phyloP scores from a whole-genome alignment of 2,797 vertebrate genomes.

The Pristis pectinata region DNA sequence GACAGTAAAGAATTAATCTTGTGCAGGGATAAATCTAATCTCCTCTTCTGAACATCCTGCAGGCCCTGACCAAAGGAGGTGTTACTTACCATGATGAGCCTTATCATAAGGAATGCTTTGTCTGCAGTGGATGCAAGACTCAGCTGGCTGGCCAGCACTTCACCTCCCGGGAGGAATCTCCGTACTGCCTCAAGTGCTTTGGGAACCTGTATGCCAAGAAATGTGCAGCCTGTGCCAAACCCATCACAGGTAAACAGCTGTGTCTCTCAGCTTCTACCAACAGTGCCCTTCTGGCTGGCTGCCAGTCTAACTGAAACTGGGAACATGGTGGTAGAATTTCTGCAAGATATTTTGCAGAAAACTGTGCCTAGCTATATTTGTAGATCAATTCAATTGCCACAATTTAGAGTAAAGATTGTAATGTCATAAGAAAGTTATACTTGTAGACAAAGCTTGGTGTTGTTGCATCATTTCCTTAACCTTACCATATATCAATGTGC shows the following conservation, averaged over 20 bases:
- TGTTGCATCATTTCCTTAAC: background rate
- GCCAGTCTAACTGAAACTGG: background rate
- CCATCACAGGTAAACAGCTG: slow-evolving; percentile 79
- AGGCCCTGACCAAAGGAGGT: slow-evolving; percentile 87
- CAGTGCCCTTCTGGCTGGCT: background rate
- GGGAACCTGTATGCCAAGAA: slow-evolving; percentile 88
- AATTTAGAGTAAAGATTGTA: background rate
- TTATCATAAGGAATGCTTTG: slow-evolving; percentile 91
- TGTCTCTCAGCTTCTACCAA: background rate
- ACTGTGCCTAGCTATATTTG: background rate
- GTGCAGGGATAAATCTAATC: background rate
- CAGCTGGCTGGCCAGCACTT: slow-evolving; percentile 86
- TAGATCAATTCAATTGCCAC: background rate
- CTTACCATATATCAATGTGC: background rate
- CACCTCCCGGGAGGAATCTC: slow-evolving; percentile 85
- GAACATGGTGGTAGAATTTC: background rate
- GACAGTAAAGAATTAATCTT: slow-evolving; percentile 47
- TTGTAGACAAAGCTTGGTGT: background rate
- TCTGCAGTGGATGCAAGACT: slow-evolving; percentile 76
- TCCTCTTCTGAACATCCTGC: slow-evolving; percentile 38
- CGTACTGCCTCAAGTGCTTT: slow-evolving; percentile 87
- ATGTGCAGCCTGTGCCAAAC: slow-evolving; percentile 78
- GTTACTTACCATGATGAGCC: slow-evolving; percentile 87
- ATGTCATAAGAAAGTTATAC: background rate
- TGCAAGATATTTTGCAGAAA: background rate